A percentile compares a stretch with the other conserved stretches of the same genome.
These are phyloP conservation scores for Tortricodes alternella DNA, from an alignment of 2,888 invertebrate species.

Conservation along the genomic window DNA sequence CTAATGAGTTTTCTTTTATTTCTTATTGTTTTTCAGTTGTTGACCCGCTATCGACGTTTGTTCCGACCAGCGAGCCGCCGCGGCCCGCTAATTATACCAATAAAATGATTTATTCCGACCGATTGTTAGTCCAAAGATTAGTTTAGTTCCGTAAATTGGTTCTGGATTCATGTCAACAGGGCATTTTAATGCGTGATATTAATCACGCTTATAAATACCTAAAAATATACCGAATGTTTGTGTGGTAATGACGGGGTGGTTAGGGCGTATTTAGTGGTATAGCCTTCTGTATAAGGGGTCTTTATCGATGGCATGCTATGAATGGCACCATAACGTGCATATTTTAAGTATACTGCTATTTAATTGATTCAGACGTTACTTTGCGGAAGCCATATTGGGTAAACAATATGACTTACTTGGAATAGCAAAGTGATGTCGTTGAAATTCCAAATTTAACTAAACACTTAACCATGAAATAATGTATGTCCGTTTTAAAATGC, in stretches of 20 bases:
- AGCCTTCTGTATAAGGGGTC: neutral
- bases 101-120: constrained; percentile 67
- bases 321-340: too few relatives aligned
- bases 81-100: constrained; percentile 62
- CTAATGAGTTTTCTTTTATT: constrained; percentile 74
- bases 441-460: neutral
- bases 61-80: constrained; percentile 46
- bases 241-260: constrained; percentile 11
- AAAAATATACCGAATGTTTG: constrained; percentile 25
- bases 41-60: constrained; percentile 74
- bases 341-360: too few relatives aligned
- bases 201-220: constrained; percentile 38
- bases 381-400: too few relatives aligned
- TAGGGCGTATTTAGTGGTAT: constrained; percentile 9
- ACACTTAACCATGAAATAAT: neutral
- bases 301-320: neutral
- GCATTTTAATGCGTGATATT: constrained; percentile 53
- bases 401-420: too few relatives aligned
- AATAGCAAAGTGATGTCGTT: too few relatives aligned
- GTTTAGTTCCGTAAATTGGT: constrained; percentile 53
- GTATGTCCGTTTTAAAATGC: neutral
- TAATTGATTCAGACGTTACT: too few relatives aligned
- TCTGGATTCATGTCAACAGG: constrained; percentile 58
- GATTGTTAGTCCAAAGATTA: constrained; percentile 53
- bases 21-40: constrained; percentile 78